Evolutionary conservation across 2,797 vertebrate genomes (phyloP).

Genomic region (Microchirus variegatus): DNA sequence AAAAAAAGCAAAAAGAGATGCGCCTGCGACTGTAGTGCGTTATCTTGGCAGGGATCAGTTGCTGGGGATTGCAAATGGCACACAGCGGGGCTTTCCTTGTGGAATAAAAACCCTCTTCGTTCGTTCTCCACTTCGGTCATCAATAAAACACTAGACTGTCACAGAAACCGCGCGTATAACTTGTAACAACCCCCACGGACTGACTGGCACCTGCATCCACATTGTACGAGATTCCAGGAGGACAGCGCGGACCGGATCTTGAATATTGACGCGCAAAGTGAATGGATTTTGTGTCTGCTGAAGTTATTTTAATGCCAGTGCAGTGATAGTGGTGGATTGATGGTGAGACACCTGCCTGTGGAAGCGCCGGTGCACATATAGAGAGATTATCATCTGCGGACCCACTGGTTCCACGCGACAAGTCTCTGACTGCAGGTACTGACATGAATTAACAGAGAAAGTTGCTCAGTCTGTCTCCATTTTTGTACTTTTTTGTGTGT

Average conservation of each 20-base stretch:
- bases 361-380: slow-evolving; percentile 51
- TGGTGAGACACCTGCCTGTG: slow-evolving; percentile 72
- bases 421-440: slow-evolving; percentile 74
- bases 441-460: not conserved
- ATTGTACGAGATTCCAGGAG: slow-evolving; percentile 23
- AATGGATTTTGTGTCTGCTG: slow-evolving; percentile 61
- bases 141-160: not conserved
- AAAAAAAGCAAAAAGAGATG: slow-evolving; percentile 63
- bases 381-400: slow-evolving; percentile 27
- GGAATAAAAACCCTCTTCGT: slow-evolving; percentile 42
- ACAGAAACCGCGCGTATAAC: slow-evolving; percentile 26
- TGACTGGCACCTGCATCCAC: slow-evolving; percentile 19
- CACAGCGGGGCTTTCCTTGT: slow-evolving; percentile 25
- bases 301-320: slow-evolving; percentile 62
- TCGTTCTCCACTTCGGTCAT: slow-evolving; percentile 16
- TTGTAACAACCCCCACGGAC: slow-evolving; percentile 31
- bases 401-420: slow-evolving; percentile 51
- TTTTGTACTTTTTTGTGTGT: too few species aligned
- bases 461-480: too few species aligned
- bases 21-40: slow-evolving; percentile 44
- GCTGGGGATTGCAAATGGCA: slow-evolving; percentile 60
- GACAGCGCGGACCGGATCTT: slow-evolving; percentile 24
- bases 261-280: slow-evolving; percentile 65
- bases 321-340: slow-evolving; percentile 65
- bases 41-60: slow-evolving; percentile 62